Percentiles rank a stretch among this genome's conserved stretches.
These are phyloP conservation scores for Brotogeris chrysoptera DNA, from an alignment of 2,797 vertebrate species.

Conservation along the genomic window DNA sequence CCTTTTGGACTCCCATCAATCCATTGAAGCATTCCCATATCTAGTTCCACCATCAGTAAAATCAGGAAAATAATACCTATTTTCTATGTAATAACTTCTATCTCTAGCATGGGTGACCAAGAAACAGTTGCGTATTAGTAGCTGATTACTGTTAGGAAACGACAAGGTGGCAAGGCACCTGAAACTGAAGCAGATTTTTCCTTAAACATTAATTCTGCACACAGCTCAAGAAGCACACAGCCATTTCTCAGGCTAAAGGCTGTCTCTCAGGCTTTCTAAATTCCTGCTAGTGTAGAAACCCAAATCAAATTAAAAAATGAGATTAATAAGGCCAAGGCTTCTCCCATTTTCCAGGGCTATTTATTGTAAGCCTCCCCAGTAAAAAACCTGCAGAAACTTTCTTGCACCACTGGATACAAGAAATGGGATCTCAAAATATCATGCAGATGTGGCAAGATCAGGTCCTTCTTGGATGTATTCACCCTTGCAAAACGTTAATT, in stretches of 20 bases:
- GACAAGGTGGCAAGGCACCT: not conserved
- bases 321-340: not conserved
- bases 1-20: not conserved
- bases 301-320: not conserved
- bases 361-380: not conserved
- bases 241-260: not conserved
- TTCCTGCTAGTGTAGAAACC: not conserved
- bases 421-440: not conserved
- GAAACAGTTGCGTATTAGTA: not conserved
- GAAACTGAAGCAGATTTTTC: not conserved
- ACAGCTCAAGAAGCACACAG: not conserved
- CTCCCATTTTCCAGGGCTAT: not conserved
- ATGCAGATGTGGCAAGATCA: not conserved
- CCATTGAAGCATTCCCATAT: not conserved
- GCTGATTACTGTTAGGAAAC: not conserved
- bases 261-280: not conserved
- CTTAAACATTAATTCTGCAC: not conserved
- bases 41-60: not conserved
- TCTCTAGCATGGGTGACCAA: fast-evolving
- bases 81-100: not conserved
- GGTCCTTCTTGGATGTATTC: not conserved
- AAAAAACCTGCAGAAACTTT: not conserved
- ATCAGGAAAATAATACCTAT: not conserved
- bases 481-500: not conserved
- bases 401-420: not conserved